Base-by-base conservation (phyloP, 2,888 invertebrate species). In the Diadegma fenestrale region DNA sequence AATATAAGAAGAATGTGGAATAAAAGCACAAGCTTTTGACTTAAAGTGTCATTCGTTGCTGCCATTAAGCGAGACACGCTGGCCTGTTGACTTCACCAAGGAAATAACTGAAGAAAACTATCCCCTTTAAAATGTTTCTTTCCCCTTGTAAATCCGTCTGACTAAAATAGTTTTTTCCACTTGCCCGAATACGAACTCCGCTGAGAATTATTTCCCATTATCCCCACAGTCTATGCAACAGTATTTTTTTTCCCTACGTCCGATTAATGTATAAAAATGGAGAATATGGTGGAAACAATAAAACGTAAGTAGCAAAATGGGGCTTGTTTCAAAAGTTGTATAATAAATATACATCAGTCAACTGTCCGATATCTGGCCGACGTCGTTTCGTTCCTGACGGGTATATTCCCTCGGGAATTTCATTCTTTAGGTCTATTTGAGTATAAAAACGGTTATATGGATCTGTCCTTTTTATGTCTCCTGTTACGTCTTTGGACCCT, bases 271-370 rank as follows among this genome's bases (percentile, higher is more conserved):
- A 26, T 0, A 26, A 26, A 26, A 26, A 7, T 54, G 51, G 17
- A 19, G 19, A 10, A 19, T 22, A 19, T 22, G 3, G 19, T 54
- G 51, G n/a, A 10, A 19, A 10, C 19, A 19, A 54, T 22, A 6
- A 54, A 54, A 54, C 19, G 51, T 54, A 54, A 54, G 14, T 26
- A 14, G 22, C 22, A 26, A 26, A 22, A 58, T 58, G 2, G 26
- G 14, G 14, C 14, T 43, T 43, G 22, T 66, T 66, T 14, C 14
- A 1, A 26, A 37, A 37, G n/a, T 37, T 64, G 19, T 64, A 37
- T 64, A 37, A 64, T 33, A 33, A 63, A 63, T 63, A 63, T 33
- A 19, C 64, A 64, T 19, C 19, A 58, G 64, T 64, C n/a, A 64
- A 64, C 19, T 64, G n/a, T 64, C 33, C n/a, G 64, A 64, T 33